Base-by-base conservation (phyloP, 2,113 vertebrate species). In the Barbus barbus region DNA sequence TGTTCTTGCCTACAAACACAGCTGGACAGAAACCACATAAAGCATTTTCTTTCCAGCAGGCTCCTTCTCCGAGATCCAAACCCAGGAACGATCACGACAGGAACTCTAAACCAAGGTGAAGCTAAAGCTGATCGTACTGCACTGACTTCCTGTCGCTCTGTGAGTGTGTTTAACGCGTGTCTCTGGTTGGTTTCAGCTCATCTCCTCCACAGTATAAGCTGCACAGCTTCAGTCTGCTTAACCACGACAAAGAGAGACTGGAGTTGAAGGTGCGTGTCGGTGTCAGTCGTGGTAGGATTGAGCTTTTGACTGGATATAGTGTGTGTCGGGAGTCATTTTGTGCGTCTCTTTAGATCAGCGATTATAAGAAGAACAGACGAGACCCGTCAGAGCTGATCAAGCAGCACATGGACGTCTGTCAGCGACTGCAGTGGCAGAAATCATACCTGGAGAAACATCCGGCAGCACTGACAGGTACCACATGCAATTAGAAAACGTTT, bases 341-440 rank as follows among this genome's bases (percentile, higher is more conserved):
- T 61, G 65, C 85, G 80, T 46, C 83, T 87, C 81, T 48, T 82
- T 72, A 97, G 97, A 93, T 97, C n/a, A 84, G 88, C 41, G 92
- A 93, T 0, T 95, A 91, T 87, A 92, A 86, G 76, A 96, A 94
- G 91, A 94, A 91, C 3, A 91, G 91, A 31, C 93, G 89, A 60
- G 92, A 94, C 0, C 90, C 93, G 0, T 51, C 91, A 0, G 96
- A 97, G 61, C 90, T 97, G 48, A 79, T 94, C 28, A 91, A 94
- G 80, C 95, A 96, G 77, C 90, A 95, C 89, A 93, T 92, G 86
- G 96, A 96, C 1, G 41, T 96, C 44, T 80, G 83, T 3, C 94
- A 95, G 78, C 92, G 95, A 71, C 93, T 95, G 88, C 96, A 97
- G 86, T 96, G 95, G 95, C 96, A 97, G 91, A 94, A 94, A 84